These are phyloP conservation scores for Schizaphis graminum DNA, from an alignment of 2,888 invertebrate genomes.

Conservation along the genomic window DNA sequence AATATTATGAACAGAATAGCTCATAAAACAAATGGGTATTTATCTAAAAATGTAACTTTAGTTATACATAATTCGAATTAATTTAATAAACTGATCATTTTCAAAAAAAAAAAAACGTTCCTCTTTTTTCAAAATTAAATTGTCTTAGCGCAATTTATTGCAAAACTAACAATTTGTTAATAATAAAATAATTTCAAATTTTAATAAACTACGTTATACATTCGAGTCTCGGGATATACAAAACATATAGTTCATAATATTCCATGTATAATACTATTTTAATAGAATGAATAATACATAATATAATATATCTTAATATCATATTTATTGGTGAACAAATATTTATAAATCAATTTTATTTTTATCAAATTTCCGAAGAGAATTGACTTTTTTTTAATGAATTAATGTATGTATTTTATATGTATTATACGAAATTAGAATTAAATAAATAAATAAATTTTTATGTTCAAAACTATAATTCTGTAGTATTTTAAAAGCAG, in stretches of 20 bases:
- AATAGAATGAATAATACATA: neutral
- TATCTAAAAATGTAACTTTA: neutral
- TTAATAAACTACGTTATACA: neutral
- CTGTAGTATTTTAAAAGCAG: neutral
- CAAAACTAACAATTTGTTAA: neutral
- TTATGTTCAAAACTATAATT: neutral
- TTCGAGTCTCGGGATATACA: neutral
- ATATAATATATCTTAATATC: neutral
- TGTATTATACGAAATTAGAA: neutral
- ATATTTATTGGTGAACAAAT: neutral
- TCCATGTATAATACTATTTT: neutral
- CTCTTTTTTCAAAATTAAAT: neutral
- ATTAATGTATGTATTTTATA: neutral
- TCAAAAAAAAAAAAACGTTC: neutral
- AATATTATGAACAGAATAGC: neutral
- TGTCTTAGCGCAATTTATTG: neutral
- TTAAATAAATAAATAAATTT: too few relatives aligned
- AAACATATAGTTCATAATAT: neutral
- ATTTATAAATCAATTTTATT: neutral
- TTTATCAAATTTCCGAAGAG: neutral
- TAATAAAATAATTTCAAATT: neutral
- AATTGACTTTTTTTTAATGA: neutral
- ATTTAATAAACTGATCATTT: neutral
- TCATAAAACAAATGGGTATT: neutral
- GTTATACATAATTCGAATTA: neutral